phyloP scores from a whole-genome alignment of 2,888 invertebrate genomes.

The Plebejus argus region DNA sequence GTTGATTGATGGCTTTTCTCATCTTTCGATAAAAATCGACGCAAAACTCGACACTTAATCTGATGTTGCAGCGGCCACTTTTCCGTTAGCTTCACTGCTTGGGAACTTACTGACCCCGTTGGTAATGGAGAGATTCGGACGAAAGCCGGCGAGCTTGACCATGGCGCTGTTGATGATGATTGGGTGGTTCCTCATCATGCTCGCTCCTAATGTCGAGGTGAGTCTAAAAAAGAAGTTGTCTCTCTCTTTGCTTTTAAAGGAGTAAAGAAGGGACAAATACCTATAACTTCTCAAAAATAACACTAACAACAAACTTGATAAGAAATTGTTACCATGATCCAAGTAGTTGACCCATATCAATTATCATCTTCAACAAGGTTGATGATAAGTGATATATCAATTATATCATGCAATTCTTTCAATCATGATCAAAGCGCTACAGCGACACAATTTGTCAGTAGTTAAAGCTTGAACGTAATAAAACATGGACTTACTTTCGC shows the following conservation, averaged over 20 bases:
- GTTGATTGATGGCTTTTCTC: too few species aligned
- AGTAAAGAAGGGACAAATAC: background rate
- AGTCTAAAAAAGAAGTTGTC: background rate
- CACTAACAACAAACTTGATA: background rate
- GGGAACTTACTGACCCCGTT: conserved; percentile 60
- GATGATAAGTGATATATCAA: conserved; percentile 10
- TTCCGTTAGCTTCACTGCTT: conserved; percentile 56
- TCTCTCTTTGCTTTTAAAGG: background rate
- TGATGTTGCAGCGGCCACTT: conserved; percentile 54
- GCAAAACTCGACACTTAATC: background rate
- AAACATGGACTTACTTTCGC: conserved; percentile 37
- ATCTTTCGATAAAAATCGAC: background rate
- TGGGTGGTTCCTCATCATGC: conserved; percentile 72
- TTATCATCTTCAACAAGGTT: background rate
- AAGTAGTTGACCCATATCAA: background rate
- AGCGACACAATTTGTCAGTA: background rate
- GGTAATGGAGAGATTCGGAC: conserved; percentile 77
- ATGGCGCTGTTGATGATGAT: conserved; percentile 63
- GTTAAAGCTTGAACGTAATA: background rate
- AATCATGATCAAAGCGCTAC: conserved; percentile 1
- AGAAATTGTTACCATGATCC: background rate
- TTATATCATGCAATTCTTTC: background rate
- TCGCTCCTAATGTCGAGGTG: conserved; percentile 58
- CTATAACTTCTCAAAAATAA: background rate
- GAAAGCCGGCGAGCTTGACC: conserved; percentile 71